phyloP scores from a whole-genome alignment of 2,797 vertebrate genomes.

The Saxicola maurus region DNA sequence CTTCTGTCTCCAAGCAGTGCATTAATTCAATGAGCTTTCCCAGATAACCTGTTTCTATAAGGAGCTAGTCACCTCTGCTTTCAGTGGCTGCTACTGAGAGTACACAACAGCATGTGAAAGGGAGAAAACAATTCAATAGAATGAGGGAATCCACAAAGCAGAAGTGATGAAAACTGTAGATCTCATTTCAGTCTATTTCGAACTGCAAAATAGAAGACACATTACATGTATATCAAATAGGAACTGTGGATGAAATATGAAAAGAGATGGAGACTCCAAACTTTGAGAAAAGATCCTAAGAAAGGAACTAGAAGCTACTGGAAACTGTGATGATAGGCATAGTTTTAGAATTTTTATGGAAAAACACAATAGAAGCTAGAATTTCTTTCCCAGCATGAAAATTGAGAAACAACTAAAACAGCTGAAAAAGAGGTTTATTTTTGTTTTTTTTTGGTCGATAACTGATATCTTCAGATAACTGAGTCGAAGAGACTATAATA shows the following conservation, averaged over 20 bases:
- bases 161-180: not conserved
- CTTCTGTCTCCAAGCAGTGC: not conserved
- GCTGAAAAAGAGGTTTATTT: not conserved
- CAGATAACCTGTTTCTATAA: not conserved
- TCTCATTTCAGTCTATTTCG: not conserved
- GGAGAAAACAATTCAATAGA: not conserved
- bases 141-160: not conserved
- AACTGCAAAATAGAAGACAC: not conserved
- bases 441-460: not conserved
- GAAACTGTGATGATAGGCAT: not conserved
- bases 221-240: not conserved
- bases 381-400: not conserved
- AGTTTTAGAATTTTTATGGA: not conserved
- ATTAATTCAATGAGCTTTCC: not conserved
- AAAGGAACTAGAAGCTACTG: not conserved
- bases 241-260: not conserved
- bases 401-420: not conserved
- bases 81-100: not conserved
- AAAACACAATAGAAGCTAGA: not conserved
- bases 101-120: not conserved
- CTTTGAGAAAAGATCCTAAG: not conserved
- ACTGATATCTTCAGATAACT: not conserved
- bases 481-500: not conserved
- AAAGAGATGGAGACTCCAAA: not conserved
- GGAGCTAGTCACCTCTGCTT: not conserved